Conservation (phyloP, 1,140 invertebrate genomes). For the Neomicropteryx cornuta region DNA sequence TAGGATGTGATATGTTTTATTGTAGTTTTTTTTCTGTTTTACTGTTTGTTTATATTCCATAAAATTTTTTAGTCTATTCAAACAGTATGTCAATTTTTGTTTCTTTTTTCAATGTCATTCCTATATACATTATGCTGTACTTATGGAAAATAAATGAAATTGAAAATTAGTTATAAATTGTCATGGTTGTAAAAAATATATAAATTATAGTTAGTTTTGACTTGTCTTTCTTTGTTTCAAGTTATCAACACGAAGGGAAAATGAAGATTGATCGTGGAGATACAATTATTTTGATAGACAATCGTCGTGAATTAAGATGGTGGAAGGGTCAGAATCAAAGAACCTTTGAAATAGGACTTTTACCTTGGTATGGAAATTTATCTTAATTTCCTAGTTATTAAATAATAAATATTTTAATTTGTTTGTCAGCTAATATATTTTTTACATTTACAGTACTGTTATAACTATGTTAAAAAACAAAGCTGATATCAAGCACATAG, state of each 20-base stretch:
- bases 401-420: not conserved
- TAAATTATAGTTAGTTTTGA: too few relatives aligned
- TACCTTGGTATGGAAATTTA: conserved; percentile 45
- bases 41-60: not conserved
- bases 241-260: conserved; percentile 60
- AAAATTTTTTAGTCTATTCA: too few relatives aligned
- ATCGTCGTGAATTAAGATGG: conserved; percentile 82
- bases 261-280: conserved; percentile 74
- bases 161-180: too few relatives aligned
- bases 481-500: not conserved
- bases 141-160: too few relatives aligned
- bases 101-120: too few relatives aligned
- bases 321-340: conserved; percentile 94
- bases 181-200: too few relatives aligned
- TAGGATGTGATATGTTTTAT: too few relatives aligned
- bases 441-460: too few relatives aligned
- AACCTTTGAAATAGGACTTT: conserved; percentile 74
- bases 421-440: conserved; percentile 4
- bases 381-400: not conserved
- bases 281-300: conserved; percentile 84
- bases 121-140: too few relatives aligned
- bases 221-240: too few relatives aligned
- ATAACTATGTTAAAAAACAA: too few relatives aligned
- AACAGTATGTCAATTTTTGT: too few relatives aligned
- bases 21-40: not conserved